Conservation (phyloP, 2,113 vertebrate genomes). For the Columba janthina region DNA sequence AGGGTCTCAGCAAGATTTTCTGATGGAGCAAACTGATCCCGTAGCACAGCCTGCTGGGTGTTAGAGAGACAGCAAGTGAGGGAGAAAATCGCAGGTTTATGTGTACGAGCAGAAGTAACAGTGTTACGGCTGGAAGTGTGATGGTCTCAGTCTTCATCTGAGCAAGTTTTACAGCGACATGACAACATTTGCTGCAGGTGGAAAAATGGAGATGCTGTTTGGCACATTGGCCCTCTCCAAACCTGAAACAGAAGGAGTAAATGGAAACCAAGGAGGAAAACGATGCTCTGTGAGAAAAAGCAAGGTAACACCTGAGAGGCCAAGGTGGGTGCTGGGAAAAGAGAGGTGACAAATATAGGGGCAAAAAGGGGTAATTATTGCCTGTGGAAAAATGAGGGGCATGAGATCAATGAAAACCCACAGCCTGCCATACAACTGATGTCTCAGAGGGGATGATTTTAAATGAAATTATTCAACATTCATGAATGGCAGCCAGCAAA, state of each 20-base stretch:
- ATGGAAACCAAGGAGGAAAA: background rate
- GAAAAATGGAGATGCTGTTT: background rate
- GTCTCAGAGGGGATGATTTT: background rate
- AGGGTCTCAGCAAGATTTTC: accelerated
- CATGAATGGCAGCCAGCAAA: background rate
- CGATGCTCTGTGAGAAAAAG: background rate
- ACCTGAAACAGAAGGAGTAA: background rate
- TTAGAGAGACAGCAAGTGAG: background rate
- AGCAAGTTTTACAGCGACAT: background rate
- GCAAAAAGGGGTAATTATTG: background rate
- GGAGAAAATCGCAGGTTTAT: accelerated
- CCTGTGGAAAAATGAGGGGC: background rate
- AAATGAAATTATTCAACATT: background rate
- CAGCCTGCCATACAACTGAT: background rate
- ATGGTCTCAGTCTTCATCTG: background rate
- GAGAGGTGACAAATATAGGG: background rate
- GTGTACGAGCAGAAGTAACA: background rate
- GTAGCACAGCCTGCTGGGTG: slow-evolving; percentile 54
- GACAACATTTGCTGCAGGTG: background rate
- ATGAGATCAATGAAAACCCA: background rate
- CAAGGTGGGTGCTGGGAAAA: background rate
- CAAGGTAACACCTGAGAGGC: background rate
- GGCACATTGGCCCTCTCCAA: accelerated
- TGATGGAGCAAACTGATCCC: background rate
- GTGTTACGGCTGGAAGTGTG: background rate